Evolutionary conservation across 2,113 vertebrate species (phyloP), one percentile per base, ranked within the genome.

Genomic region (Tragelaphus imberbis): DNA sequence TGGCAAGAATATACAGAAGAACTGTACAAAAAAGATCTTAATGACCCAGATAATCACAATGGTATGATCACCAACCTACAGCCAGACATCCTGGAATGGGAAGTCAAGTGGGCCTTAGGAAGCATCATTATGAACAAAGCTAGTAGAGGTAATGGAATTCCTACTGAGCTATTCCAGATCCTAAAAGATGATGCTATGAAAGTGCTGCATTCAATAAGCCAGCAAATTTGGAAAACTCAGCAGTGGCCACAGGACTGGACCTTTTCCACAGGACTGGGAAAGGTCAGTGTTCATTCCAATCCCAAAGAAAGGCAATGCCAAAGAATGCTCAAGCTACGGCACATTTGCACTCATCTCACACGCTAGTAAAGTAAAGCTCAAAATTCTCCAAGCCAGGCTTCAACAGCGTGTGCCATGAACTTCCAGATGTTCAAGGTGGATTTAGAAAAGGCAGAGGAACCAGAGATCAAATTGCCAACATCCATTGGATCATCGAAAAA

Each of bases 401-500:
- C 65, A 21, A 21, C n/a, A 68, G 8, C 19, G 65, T 36, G n/a
- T 21, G 4, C 65, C n/a, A 21, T 4, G 10, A 68, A 36, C 8
- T 68, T 68, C 17, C 33, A 68, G n/a, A 68, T 68, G 4, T 68
- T 68, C 65, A 68, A 11, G n/a, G 33, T 36, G 33, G 17, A 11
- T 68, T 68, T 68, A 68, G 65, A 68, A n/a, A 68, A n/a, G 15
- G 16, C 16, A 68, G 63, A 68, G 8, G 63, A 68, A 68, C 16
- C 33, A 68, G 33, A 68, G 33, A 21, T 68, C 8, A 36, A 68
- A 68, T 36, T 68, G 17, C 65, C 17, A 36, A 36, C 33, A 68
- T 68, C 17, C 1, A 1, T 0, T 9, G 9, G 33, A 68, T 36
- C 8, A 68, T 68, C 4, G 0, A 36, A 36, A 68, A 68, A 68